A percentile compares a stretch with the other conserved stretches of the same genome.
Conservation (phyloP, 2,113 vertebrate species). For the Phrynosoma blainvillii region DNA sequence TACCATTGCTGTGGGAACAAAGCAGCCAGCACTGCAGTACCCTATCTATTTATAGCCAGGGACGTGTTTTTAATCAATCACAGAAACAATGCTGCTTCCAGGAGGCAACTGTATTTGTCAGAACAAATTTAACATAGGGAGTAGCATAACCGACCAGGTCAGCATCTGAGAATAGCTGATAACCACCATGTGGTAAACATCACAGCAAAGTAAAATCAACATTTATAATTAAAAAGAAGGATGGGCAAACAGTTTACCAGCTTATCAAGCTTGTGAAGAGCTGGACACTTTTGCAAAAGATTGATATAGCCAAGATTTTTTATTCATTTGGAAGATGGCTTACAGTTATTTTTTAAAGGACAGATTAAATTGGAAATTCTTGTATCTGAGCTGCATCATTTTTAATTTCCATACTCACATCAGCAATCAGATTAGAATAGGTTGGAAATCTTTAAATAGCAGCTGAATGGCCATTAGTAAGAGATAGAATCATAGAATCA, state of each 20-base stretch:
- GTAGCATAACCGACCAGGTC: neutral
- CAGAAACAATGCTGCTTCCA: conserved; percentile 19
- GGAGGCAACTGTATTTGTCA: neutral
- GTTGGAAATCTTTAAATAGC: neutral
- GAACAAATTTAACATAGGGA: neutral
- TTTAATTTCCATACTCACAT: neutral
- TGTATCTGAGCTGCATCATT: neutral
- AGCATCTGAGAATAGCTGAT: conserved; percentile 11
- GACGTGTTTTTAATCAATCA: conserved; percentile 25
- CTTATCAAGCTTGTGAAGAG: neutral
- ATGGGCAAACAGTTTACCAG: neutral
- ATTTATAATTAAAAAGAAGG: neutral
- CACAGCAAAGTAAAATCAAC: neutral
- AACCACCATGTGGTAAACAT: neutral
- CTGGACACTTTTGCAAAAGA: neutral
- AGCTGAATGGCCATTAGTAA: neutral
- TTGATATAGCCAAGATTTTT: neutral
- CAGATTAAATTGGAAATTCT: neutral
- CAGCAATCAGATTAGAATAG: neutral
- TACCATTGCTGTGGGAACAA: neutral
- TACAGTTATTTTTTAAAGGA: neutral
- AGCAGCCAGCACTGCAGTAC: neutral
- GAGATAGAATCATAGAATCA: neutral
- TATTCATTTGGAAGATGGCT: neutral
- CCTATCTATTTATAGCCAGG: conserved; percentile 2